Evolutionary conservation across 1,140 invertebrate genomes (phyloP).

Genomic region (Mizuhopecten yessoensis): DNA sequence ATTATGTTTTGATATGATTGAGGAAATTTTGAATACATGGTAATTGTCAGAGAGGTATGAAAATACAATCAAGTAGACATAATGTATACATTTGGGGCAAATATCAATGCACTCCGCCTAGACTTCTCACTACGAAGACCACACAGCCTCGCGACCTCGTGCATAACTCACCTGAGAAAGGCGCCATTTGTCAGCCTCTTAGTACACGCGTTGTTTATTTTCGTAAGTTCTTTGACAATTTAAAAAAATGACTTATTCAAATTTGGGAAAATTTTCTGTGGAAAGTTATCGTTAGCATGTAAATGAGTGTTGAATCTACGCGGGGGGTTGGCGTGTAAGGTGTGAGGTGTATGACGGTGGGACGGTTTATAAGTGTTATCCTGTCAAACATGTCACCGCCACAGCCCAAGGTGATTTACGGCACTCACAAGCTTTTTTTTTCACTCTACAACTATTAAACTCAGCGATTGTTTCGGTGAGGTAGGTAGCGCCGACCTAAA

Average conservation of each 20-base stretch:
- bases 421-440: background rate
- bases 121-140: background rate
- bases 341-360: background rate
- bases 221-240: constrained; percentile 21
- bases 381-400: background rate
- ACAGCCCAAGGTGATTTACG: background rate
- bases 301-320: background rate
- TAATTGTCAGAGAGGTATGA: background rate
- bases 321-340: background rate
- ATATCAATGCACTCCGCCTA: background rate
- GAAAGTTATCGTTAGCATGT: constrained; percentile 32
- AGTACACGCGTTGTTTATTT: background rate
- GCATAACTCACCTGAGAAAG: background rate
- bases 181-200: background rate
- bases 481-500: background rate
- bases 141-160: background rate
- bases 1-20: background rate
- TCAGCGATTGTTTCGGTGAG: background rate
- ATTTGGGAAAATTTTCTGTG: background rate
- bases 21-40: background rate
- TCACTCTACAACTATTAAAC: constrained; percentile 18
- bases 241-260: constrained; percentile 35
- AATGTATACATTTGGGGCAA: background rate
- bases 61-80: no score
- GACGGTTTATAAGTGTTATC: background rate